Conservation (phyloP, 2,888 invertebrate species). For the Eucera pruinosa region DNA sequence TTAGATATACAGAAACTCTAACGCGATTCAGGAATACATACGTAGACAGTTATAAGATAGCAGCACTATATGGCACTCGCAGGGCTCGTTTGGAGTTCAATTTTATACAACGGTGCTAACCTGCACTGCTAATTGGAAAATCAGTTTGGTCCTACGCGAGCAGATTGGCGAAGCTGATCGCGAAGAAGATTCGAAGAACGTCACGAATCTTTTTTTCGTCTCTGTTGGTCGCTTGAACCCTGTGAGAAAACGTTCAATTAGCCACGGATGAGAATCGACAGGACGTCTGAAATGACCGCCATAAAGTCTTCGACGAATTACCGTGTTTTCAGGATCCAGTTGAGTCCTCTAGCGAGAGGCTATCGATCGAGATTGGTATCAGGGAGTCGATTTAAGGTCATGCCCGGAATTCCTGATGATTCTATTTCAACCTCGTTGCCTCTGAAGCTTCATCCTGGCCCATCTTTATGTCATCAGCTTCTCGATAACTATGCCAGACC, state of each 20-base stretch:
- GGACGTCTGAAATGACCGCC: conserved; percentile 75
- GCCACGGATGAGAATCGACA: conserved; percentile 77
- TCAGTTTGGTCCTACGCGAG: conserved; percentile 54
- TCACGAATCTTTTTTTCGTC: conserved; percentile 26
- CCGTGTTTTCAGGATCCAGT: conserved; percentile 77
- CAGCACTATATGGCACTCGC: conserved; percentile 18
- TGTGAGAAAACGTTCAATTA: conserved; percentile 83
- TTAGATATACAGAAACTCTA: conserved; percentile 29
- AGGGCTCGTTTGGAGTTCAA: conserved; percentile 50
- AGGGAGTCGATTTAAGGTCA: conserved; percentile 78
- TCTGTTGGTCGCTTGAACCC: too few relatives aligned
- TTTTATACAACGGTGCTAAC: conserved; percentile 47
- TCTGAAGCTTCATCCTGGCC: conserved; percentile 55
- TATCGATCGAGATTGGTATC: conserved; percentile 83
- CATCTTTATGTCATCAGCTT: conserved; percentile 77
- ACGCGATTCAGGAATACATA: conserved; percentile 6
- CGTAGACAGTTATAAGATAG: conserved; percentile 33
- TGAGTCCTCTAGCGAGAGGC: conserved; percentile 63
- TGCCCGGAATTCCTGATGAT: conserved; percentile 78
- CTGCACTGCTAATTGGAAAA: conserved; percentile 65
- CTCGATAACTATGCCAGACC: conserved; percentile 68
- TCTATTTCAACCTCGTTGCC: conserved; percentile 78
- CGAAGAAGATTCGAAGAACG: conserved; percentile 31
- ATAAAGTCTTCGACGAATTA: conserved; percentile 79
- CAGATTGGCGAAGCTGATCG: conserved; percentile 50